Conservation (phyloP, 2,797 vertebrate species). For the Todus mexicanus region DNA sequence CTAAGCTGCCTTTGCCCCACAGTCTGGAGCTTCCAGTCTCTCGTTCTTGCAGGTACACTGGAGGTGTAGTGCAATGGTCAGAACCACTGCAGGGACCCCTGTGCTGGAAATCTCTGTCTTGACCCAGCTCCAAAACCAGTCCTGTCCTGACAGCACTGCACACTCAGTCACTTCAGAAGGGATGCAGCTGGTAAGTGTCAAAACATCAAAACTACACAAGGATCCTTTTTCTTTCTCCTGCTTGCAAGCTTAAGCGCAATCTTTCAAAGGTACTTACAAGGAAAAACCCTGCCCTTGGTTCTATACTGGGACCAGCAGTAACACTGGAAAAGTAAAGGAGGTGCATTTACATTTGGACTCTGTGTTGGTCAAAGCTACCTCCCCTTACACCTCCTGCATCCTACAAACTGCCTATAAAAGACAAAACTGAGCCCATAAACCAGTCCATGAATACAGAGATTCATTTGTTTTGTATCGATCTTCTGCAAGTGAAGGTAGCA, state of each 20-base stretch:
- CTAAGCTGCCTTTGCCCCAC: background rate
- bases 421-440: background rate
- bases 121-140: background rate
- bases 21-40: background rate
- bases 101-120: background rate
- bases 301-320: background rate
- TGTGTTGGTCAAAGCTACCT: background rate
- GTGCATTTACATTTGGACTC: accelerated
- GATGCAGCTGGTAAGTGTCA: background rate
- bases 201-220: background rate
- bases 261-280: background rate
- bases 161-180: background rate
- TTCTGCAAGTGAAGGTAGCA: background rate
- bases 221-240: too few species aligned
- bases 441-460: background rate
- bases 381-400: background rate
- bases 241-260: background rate
- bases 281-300: background rate
- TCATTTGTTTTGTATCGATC: background rate
- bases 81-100: accelerated
- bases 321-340: background rate
- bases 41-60: background rate
- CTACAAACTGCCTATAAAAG: background rate
- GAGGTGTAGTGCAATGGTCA: accelerated
- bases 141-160: accelerated